These are phyloP conservation scores for Iphiclides podalirius DNA, from an alignment of 2,888 invertebrate species.

Conservation along the genomic window DNA sequence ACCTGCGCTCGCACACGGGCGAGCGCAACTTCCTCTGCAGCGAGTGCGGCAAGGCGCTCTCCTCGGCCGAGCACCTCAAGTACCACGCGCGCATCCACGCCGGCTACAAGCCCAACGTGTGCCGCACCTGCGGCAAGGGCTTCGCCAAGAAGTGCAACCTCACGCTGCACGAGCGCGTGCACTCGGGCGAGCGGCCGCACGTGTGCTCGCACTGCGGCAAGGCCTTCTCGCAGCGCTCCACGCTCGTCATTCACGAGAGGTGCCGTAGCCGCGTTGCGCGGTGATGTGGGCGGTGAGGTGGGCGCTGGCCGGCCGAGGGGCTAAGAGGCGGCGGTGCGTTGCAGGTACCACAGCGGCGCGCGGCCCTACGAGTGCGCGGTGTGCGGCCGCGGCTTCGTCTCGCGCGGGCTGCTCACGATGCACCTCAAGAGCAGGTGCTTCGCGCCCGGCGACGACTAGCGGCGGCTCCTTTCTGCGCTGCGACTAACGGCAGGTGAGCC, in stretches of 20 bases:
- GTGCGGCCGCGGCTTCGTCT: slow-evolving; percentile 82
- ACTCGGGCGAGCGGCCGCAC: slow-evolving; percentile 82
- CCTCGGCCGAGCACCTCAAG: slow-evolving; percentile 79
- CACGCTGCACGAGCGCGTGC: slow-evolving; percentile 81
- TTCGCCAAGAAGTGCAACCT: slow-evolving; percentile 82
- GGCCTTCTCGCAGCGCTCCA: slow-evolving; percentile 81
- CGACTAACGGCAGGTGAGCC: too few species aligned
- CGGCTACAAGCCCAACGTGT: slow-evolving; percentile 81
- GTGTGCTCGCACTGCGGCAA: slow-evolving; percentile 82
- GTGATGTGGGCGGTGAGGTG: too few species aligned
- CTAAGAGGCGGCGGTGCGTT: background rate
- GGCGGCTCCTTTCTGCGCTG: background rate
- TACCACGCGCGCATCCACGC: slow-evolving; percentile 82
- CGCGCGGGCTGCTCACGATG: slow-evolving; percentile 82
- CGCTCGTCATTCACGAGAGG: slow-evolving; percentile 81
- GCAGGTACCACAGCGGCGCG: slow-evolving; percentile 79
- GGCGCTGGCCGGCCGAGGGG: background rate
- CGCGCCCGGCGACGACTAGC: slow-evolving; percentile 9
- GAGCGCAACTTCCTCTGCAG: slow-evolving; percentile 80
- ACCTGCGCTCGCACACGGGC: slow-evolving; percentile 68
- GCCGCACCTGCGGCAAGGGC: slow-evolving; percentile 72
- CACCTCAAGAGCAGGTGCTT: slow-evolving; percentile 78
- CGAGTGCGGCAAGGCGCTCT: slow-evolving; percentile 81
- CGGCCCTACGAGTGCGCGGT: slow-evolving; percentile 79
- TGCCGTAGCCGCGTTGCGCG: too few species aligned